Base-by-base conservation (phyloP, 2,113 vertebrate genomes). In the Chaetura pelagica region DNA sequence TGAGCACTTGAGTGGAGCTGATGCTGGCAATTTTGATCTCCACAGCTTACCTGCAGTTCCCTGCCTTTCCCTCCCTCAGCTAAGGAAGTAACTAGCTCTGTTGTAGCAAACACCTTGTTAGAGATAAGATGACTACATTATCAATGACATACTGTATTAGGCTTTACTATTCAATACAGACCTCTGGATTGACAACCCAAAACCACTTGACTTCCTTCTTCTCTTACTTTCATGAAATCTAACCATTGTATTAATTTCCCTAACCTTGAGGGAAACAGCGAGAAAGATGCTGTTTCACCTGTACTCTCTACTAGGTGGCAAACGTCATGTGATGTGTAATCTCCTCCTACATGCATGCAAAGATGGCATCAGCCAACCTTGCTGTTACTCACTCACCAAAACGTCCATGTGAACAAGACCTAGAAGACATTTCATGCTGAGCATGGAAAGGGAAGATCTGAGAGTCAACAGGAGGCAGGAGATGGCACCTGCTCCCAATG, bases 271-370 rank as follows among this genome's bases (percentile, higher is more conserved):
- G 52, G 52, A 73, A 71, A 67, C 19, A 7, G 8, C 5, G 2
- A 52, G 4, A 46, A 51, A 2, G 0, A 54, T 27, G 26, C 13
- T 5, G 5, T 42, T 85, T 54, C 15, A 18, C 17, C 35, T 38
- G 34, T 22, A 17, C 13, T 61, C 6, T 46, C 35, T 71, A 11
- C n/a, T 29, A 71, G 59, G 10, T 44, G 26, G 9, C 29, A 78
- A 42, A 74, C 15, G 13, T 12, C 10, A 8, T 12, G 10, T 6
- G 24, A 32, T 6, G 1, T 9, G 11, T 29, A 83, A 72, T 9
- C 27, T 12, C 4, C 34, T 79, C 32, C 26, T 29, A 7, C 3
- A 1, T 2, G 0, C 4, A 12, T 29, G 22, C 52, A 46, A 75
- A 84, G 51, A 16, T 7, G 9, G 14, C 26, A 57, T 20, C 63